Evolutionary conservation across 35 echinoderm and acorn worm species (phyloP).

Genomic region (Anneissia japonica): DNA sequence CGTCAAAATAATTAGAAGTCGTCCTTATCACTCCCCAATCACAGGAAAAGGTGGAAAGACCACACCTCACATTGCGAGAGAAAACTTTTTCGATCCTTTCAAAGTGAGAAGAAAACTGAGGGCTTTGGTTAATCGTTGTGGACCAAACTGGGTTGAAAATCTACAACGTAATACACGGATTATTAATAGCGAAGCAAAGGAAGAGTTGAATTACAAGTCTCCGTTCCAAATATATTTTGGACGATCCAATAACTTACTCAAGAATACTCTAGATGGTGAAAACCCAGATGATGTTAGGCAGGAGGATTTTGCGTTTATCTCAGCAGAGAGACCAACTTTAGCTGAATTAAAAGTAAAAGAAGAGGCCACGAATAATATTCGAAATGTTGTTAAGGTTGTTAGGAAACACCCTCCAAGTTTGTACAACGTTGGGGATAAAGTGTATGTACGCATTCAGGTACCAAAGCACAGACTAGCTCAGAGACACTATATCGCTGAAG

Average conservation of each 20-base stretch:
- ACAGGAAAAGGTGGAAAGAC: background rate
- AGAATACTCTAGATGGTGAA: too few species aligned
- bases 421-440: background rate
- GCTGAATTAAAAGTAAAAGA: background rate
- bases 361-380: background rate
- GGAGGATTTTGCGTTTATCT: too few species aligned
- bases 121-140: too few species aligned
- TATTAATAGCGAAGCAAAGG: background rate
- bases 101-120: background rate
- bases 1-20: constrained; percentile 6
- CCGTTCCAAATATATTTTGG: too few species aligned
- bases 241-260: too few species aligned
- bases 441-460: background rate
- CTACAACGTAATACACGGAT: too few species aligned
- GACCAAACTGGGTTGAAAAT: too few species aligned
- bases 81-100: background rate
- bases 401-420: background rate
- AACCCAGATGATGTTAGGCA: too few species aligned
- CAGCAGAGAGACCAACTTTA: too few species aligned
- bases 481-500: background rate
- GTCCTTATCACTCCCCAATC: background rate
- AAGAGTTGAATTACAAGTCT: background rate
- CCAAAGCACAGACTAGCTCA: background rate
- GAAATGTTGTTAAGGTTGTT: background rate
- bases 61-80: background rate